Conservation (phyloP, 1,140 invertebrate genomes). For the Conopomorpha cramerella region DNA sequence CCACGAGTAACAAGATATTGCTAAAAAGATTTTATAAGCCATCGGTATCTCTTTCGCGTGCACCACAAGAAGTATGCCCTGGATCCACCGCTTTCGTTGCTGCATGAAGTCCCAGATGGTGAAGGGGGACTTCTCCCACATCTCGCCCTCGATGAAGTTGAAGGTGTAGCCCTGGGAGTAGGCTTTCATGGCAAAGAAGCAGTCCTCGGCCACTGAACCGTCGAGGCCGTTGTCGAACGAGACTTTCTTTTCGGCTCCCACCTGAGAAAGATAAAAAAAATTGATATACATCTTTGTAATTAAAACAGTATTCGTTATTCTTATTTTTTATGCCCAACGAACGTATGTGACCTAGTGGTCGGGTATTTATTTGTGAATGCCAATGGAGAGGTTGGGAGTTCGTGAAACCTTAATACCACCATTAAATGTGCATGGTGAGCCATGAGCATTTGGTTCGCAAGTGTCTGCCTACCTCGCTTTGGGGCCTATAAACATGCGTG, state of each 20-base stretch:
- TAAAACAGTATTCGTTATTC: too few relatives aligned
- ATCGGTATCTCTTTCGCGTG: constrained; percentile 86
- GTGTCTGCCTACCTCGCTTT: too few relatives aligned
- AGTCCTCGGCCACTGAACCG: constrained; percentile 97
- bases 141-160: constrained; percentile 94
- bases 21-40: constrained; percentile 81
- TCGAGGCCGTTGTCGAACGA: constrained; percentile 95
- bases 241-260: constrained; percentile 84
- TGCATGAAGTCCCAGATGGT: constrained; percentile 93
- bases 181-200: constrained; percentile 94
- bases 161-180: constrained; percentile 84
- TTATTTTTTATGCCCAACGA: too few relatives aligned
- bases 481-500: too few relatives aligned
- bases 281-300: too few relatives aligned
- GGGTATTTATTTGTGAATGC: too few relatives aligned
- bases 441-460: too few relatives aligned
- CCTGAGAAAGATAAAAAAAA: constrained; percentile 65
- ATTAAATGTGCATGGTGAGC: too few relatives aligned
- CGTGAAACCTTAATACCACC: too few relatives aligned
- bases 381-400: too few relatives aligned
- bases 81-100: constrained; percentile 95
- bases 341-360: too few relatives aligned
- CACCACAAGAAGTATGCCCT: constrained; percentile 93
- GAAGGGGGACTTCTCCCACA: constrained; percentile 98
- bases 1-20: constrained; percentile 94